Evolutionary conservation across 2,113 vertebrate genomes (phyloP).

Genomic region (Salvelinus alpinus): DNA sequence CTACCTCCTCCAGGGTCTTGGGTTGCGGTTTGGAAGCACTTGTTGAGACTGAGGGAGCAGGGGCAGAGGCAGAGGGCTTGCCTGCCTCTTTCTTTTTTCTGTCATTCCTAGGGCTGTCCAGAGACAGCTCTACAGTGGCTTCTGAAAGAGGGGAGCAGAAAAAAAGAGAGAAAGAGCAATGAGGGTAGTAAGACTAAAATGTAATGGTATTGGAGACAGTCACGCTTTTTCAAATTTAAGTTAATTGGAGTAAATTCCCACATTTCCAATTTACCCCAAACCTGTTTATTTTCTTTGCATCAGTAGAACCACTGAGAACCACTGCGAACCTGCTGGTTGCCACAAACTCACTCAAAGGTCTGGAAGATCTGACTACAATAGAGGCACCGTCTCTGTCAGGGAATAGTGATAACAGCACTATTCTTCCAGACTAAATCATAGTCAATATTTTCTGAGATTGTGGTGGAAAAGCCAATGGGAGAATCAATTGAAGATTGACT

Average conservation of each 20-base stretch:
- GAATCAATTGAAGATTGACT: neutral
- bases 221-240: no score
- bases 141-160: conserved; percentile 70
- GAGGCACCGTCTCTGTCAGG: neutral
- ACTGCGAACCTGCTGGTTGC: no score
- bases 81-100: conserved; percentile 78
- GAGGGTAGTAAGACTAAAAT: neutral
- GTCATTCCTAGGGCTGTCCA: conserved; percentile 83
- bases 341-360: neutral
- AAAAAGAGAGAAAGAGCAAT: neutral
- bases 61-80: conserved; percentile 67
- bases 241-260: no score
- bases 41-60: conserved; percentile 67
- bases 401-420: neutral
- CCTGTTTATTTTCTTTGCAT: no score
- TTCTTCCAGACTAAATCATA: neutral
- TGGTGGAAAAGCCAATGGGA: neutral
- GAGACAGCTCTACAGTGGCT: conserved; percentile 91
- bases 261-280: no score
- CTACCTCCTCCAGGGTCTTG: conserved; percentile 85
- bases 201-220: neutral
- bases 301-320: no score
- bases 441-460: neutral
- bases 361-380: neutral
- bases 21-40: conserved; percentile 70